Percentiles rank a stretch among this genome's conserved stretches.
These are phyloP conservation scores for Nycteola revayana DNA, from an alignment of 2,888 invertebrate species.

Conservation along the genomic window DNA sequence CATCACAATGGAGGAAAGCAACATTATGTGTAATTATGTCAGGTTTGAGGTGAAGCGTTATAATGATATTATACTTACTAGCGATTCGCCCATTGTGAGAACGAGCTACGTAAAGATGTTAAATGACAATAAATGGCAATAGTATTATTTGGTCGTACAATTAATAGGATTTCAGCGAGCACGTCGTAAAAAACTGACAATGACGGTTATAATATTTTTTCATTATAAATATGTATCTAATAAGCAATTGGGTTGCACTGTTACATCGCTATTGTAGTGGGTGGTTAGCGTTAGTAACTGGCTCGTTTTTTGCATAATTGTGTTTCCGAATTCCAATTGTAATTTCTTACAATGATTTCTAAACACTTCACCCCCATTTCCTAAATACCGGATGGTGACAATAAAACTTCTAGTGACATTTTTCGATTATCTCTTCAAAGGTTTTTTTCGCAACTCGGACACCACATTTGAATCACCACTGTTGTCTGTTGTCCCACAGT, in stretches of 20 bases:
- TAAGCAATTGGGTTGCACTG: too few species aligned
- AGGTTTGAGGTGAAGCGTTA: conserved; percentile 51
- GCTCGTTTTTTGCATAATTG: not conserved
- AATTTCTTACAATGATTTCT: conserved; percentile 8
- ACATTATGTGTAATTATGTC: conserved; percentile 63
- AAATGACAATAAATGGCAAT: conserved; percentile 22
- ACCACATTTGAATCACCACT: conserved; percentile 30
- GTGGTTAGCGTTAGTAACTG: too few species aligned
- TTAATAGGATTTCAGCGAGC: conserved; percentile 7
- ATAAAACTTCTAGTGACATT: conserved; percentile 32
- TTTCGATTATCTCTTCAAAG: conserved; percentile 38
- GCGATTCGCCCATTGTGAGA: conserved; percentile 29
- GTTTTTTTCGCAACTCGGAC: conserved; percentile 39
- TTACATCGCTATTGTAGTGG: too few species aligned
- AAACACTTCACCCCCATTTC: conserved; percentile 6
- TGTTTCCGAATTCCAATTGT: conserved; percentile 2
- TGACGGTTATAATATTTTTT: not conserved
- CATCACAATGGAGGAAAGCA: conserved; percentile 53
- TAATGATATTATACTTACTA: conserved; percentile 49
- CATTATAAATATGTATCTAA: too few species aligned
- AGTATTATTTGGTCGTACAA: conserved; percentile 19
- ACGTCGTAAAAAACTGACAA: conserved; percentile 7
- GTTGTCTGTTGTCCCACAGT: conserved; percentile 46
- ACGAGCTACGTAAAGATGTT: conserved; percentile 15
- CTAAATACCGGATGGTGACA: conserved; percentile 25